These are phyloP conservation scores for Numida meleagris DNA, from an alignment of 2,113 vertebrate species.

Conservation along the genomic window DNA sequence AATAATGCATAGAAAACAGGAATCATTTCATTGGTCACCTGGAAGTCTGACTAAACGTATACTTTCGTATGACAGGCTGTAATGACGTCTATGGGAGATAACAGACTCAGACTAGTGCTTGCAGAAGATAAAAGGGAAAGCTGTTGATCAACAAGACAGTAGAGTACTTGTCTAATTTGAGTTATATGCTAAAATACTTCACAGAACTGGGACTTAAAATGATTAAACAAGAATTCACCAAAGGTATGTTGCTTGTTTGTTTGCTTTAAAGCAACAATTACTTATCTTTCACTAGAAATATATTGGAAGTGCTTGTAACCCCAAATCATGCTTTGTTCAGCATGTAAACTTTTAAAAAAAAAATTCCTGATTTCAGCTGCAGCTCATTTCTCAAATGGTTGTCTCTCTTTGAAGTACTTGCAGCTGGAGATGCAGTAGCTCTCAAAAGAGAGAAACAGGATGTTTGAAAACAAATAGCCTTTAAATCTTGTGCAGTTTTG, in stretches of 20 bases:
- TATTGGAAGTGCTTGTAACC: background rate
- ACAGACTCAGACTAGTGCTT: background rate
- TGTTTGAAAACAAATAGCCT: slow-evolving; percentile 43
- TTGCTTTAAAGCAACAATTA: slow-evolving; percentile 9
- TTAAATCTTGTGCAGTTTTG: background rate
- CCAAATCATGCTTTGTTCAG: background rate
- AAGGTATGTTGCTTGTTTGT: background rate
- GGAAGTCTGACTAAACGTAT: background rate
- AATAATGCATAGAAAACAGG: background rate
- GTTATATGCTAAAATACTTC: background rate
- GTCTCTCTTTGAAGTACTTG: slow-evolving; percentile 49
- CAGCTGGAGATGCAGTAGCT: slow-evolving; percentile 42
- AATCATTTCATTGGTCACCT: background rate
- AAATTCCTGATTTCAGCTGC: slow-evolving; percentile 14
- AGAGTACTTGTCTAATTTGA: background rate
- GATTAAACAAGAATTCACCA: background rate
- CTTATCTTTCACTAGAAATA: background rate
- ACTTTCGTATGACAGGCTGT: background rate
- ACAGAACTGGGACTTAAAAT: background rate
- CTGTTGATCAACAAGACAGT: background rate
- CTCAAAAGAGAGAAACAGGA: slow-evolving; percentile 2
- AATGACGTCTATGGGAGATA: background rate
- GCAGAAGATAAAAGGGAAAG: background rate
- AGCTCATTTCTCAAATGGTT: slow-evolving; percentile 37
- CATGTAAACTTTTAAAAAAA: background rate